Conservation (phyloP, 2,888 invertebrate genomes). For the Leptura quadrifasciata region DNA sequence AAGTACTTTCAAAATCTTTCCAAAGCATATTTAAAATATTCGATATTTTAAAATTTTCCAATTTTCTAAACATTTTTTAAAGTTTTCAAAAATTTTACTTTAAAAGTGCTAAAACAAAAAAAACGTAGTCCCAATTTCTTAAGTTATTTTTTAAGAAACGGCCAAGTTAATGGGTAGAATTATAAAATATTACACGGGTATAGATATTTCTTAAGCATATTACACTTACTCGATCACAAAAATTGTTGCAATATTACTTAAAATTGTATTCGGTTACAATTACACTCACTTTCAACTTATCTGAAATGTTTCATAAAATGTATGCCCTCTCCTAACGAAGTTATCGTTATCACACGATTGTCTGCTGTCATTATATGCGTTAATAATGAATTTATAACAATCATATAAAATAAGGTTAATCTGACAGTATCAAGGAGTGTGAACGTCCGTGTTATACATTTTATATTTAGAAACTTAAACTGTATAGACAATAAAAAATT, state of each 20-base stretch:
- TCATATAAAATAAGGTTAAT: constrained; percentile 12
- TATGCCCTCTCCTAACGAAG: constrained; percentile 1
- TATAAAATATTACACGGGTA: background rate
- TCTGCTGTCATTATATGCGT: constrained; percentile 19
- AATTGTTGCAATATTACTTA: background rate
- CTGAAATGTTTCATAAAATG: constrained; percentile 2
- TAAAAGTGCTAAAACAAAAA: too few species aligned
- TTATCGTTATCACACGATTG: constrained; percentile 30
- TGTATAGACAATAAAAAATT: constrained; percentile 1
- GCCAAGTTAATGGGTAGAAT: too few species aligned
- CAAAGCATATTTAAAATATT: too few species aligned
- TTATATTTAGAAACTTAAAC: background rate
- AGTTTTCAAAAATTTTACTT: too few species aligned
- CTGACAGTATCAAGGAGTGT: background rate
- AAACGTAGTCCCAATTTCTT: too few species aligned
- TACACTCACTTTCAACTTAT: constrained; percentile 20
- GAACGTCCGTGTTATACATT: background rate
- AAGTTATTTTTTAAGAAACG: too few species aligned
- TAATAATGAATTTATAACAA: background rate
- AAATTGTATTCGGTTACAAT: background rate
- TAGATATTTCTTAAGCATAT: background rate
- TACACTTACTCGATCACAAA: background rate
- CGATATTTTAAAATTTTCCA: too few species aligned
- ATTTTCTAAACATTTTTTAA: too few species aligned
- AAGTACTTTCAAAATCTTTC: too few species aligned